Evolutionary conservation across 2,888 invertebrate species (phyloP).

Genomic region (Proisotoma minuta): DNA sequence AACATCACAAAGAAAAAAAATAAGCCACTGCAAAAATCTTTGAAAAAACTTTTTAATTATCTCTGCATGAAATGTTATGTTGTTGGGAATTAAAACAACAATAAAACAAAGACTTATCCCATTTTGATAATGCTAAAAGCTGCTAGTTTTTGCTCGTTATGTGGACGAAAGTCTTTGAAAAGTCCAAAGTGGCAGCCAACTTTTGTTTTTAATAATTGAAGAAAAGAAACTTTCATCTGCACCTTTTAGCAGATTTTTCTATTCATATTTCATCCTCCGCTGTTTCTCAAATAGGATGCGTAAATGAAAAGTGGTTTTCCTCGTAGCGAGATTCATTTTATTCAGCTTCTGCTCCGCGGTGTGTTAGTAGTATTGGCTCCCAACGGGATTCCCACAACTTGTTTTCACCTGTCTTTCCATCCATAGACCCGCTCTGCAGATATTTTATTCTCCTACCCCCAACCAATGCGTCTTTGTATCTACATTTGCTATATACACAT

Average conservation of each 20-base stretch:
- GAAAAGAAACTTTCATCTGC: background rate
- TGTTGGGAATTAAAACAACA: background rate
- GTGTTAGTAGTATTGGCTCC: too few species aligned
- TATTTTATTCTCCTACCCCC: background rate
- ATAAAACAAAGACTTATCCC: constrained; percentile 5
- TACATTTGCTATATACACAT: too few species aligned
- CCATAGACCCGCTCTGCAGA: too few species aligned
- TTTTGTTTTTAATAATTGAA: constrained; percentile 12
- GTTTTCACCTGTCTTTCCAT: background rate
- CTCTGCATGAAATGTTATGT: background rate
- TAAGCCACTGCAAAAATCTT: too few species aligned
- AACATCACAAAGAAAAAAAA: too few species aligned
- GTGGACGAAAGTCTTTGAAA: too few species aligned
- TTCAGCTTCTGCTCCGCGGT: background rate
- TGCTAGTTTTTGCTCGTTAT: too few species aligned
- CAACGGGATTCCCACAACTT: too few species aligned
- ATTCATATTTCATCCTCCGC: background rate
- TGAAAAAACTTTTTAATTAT: constrained; percentile 12
- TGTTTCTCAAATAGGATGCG: background rate
- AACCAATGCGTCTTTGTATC: too few species aligned
- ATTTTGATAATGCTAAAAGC: constrained; percentile 10
- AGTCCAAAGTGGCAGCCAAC: constrained; percentile 2
- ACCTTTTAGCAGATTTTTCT: constrained; percentile 6
- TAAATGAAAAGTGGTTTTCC: constrained; percentile 2
- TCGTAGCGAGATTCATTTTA: background rate